Conservation (phyloP, 2,113 vertebrate genomes). For the Ploceus nigricollis region DNA sequence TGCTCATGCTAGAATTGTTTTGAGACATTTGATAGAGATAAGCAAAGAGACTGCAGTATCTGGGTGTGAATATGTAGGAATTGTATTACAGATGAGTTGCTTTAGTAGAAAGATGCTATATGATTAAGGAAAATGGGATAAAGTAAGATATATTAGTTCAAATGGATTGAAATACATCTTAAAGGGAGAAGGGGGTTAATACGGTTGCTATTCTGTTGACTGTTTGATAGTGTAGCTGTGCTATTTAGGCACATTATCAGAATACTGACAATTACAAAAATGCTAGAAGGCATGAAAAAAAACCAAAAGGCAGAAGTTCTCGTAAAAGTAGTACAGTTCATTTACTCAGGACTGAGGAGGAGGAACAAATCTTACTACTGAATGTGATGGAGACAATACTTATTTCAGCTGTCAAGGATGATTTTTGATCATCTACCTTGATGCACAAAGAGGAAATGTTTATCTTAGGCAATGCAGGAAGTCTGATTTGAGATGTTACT, state of each 20-base stretch:
- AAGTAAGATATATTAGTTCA: neutral
- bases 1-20: neutral
- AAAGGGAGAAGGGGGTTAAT: neutral
- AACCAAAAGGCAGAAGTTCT: neutral
- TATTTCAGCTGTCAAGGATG: neutral
- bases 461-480: neutral
- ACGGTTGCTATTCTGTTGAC: neutral
- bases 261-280: neutral
- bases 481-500: neutral
- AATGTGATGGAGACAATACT: neutral
- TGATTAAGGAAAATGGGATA: neutral
- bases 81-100: neutral
- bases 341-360: neutral
- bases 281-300: neutral
- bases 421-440: neutral
- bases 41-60: neutral
- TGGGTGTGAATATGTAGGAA: neutral
- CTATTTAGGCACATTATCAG: neutral
- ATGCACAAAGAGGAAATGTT: neutral
- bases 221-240: neutral
- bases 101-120: neutral
- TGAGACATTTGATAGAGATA: neutral
- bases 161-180: neutral
- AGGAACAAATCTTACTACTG: neutral
- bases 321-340: neutral